Conservation (phyloP, 2,888 invertebrate genomes). For the Periphyllus acericola region DNA sequence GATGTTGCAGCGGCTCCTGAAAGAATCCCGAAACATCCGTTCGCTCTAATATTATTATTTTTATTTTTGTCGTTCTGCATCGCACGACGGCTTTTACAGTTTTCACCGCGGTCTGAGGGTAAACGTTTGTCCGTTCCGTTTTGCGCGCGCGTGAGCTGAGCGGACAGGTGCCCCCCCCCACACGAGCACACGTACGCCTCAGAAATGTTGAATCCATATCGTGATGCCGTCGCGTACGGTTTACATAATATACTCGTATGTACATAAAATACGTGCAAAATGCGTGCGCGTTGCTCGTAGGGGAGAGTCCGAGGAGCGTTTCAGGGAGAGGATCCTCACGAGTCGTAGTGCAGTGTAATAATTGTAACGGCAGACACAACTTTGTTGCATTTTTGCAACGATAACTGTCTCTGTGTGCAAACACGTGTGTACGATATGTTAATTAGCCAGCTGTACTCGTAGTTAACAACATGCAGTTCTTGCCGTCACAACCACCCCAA, state of each 20-base stretch:
- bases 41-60: neutral
- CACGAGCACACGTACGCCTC: neutral
- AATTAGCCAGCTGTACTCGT: neutral
- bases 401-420: neutral
- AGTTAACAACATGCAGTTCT: neutral
- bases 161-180: neutral
- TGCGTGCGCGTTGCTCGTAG: too few species aligned
- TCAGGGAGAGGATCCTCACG: too few species aligned
- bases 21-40: slow-evolving; percentile 7
- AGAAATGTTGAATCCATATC: neutral
- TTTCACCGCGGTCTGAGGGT: too few species aligned
- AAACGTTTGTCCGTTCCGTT: neutral
- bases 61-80: neutral
- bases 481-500: neutral
- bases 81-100: neutral
- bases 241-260: too few species aligned
- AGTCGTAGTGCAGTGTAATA: neutral
- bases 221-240: too few species aligned
- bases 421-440: neutral
- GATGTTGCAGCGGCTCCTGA: too few species aligned
- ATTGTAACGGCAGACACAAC: neutral
- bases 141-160: neutral
- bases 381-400: neutral
- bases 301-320: too few species aligned
- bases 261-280: too few species aligned